phyloP scores from a whole-genome alignment of 2,888 invertebrate genomes.

The Sphaeridia pumilis region DNA sequence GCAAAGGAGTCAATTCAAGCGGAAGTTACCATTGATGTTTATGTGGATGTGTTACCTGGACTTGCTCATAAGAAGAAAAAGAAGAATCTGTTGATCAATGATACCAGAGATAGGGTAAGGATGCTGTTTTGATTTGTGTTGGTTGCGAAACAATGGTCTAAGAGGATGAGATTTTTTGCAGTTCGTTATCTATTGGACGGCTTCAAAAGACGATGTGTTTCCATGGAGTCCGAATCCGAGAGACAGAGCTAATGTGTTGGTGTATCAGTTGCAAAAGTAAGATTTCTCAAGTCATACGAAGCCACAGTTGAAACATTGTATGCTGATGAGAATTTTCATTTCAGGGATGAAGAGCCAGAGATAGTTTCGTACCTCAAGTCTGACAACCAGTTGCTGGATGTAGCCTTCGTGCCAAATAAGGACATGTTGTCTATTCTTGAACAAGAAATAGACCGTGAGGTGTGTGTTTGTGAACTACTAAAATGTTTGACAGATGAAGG shows the following conservation, averaged over 20 bases:
- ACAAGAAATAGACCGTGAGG: slow-evolving; percentile 26
- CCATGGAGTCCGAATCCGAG: slow-evolving; percentile 34
- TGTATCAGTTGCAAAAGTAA: slow-evolving; percentile 27
- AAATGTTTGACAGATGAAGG: background rate
- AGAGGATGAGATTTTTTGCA: slow-evolving; percentile 2
- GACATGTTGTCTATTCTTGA: slow-evolving; percentile 28
- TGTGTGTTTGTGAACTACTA: slow-evolving; percentile 1
- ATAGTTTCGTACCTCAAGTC: slow-evolving; percentile 29
- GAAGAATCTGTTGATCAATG: slow-evolving; percentile 27
- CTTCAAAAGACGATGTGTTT: slow-evolving; percentile 33
- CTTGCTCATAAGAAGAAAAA: slow-evolving; percentile 21
- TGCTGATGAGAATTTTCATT: no score
- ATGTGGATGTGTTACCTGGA: slow-evolving; percentile 26
- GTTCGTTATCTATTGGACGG: slow-evolving; percentile 34
- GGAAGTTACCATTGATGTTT: slow-evolving; percentile 26
- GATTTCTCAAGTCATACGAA: background rate
- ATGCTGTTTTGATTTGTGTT: background rate
- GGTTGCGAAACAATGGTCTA: background rate
- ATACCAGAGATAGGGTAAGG: slow-evolving; percentile 21
- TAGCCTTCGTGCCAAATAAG: slow-evolving; percentile 24
- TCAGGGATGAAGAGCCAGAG: slow-evolving; percentile 16
- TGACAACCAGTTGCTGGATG: slow-evolving; percentile 26
- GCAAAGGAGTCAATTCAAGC: slow-evolving; percentile 15
- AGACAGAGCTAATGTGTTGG: slow-evolving; percentile 30
- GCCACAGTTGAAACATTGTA: background rate